A percentile compares a stretch with the other conserved stretches of the same genome.
Conservation (phyloP, 2,113 vertebrate species). For the Saguinus imperator region DNA sequence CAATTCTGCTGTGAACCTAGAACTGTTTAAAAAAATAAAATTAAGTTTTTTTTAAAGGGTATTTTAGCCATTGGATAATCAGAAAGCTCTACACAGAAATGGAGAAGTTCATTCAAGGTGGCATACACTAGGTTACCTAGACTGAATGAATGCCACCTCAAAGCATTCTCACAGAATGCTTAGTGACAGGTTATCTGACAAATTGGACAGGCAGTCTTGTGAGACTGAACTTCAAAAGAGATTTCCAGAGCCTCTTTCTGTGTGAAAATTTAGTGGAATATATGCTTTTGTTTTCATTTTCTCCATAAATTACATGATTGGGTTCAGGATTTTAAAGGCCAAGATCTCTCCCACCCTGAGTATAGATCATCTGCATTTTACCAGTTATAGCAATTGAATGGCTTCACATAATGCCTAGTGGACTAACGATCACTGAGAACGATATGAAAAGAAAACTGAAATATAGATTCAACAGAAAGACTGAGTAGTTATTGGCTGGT, state of each 20-base stretch:
- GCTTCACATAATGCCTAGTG: not conserved
- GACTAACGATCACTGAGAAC: not conserved
- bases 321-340: not conserved
- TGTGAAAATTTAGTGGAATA: not conserved
- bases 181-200: not conserved
- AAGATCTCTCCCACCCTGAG: not conserved
- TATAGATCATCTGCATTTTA: not conserved
- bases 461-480: not conserved
- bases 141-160: not conserved
- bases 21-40: not conserved
- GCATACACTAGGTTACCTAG: rapidly evolving
- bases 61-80: not conserved
- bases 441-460: not conserved
- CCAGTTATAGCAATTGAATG: not conserved
- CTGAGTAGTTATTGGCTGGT: not conserved
- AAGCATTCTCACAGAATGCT: not conserved
- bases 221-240: not conserved
- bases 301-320: not conserved
- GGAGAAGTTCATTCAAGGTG: no score
- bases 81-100: not conserved
- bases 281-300: not conserved
- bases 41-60: not conserved
- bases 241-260: not conserved
- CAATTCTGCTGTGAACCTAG: not conserved
- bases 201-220: not conserved